Evolutionary conservation across 1,140 invertebrate genomes (phyloP).

Genomic region (Drosophila ficusphila): DNA sequence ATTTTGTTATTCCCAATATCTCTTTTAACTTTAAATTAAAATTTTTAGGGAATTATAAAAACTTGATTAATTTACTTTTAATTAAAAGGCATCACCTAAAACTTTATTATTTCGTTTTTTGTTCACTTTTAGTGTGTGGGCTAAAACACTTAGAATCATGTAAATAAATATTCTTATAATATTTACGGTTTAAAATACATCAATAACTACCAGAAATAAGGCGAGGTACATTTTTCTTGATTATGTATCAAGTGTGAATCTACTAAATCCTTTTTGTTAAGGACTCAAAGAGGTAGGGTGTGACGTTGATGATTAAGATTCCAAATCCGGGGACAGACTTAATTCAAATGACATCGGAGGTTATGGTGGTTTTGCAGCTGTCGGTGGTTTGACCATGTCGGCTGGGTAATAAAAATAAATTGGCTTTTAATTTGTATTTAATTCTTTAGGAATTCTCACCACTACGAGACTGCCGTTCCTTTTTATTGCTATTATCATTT

Average conservation of each 20-base stretch:
- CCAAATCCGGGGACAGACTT: constrained; percentile 1
- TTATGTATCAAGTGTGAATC: not conserved
- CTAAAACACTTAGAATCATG: constrained; percentile 1
- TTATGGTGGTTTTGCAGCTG: not conserved
- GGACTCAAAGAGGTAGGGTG: not conserved
- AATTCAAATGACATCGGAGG: not conserved
- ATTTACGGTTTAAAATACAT: constrained; percentile 7
- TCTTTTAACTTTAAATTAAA: too few species aligned
- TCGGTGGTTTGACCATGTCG: not conserved
- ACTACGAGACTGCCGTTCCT: not conserved
- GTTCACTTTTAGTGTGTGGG: constrained; percentile 5
- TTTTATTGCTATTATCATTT: not conserved
- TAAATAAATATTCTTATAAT: constrained; percentile 8
- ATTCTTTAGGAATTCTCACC: not conserved
- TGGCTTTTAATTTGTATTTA: not conserved
- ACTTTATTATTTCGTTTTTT: not conserved
- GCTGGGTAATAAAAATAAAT: not conserved
- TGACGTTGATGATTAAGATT: not conserved
- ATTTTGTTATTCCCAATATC: too few species aligned
- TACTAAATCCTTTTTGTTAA: not conserved
- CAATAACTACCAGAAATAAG: constrained; percentile 19
- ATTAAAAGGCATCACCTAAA: constrained; percentile 1
- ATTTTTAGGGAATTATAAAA: too few species aligned
- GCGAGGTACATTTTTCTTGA: constrained; percentile 20
- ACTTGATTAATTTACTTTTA: not conserved